Evolutionary conservation across 2,113 vertebrate genomes (phyloP), one percentile per base, ranked within the genome.

Genomic region (Lepus europaeus): DNA sequence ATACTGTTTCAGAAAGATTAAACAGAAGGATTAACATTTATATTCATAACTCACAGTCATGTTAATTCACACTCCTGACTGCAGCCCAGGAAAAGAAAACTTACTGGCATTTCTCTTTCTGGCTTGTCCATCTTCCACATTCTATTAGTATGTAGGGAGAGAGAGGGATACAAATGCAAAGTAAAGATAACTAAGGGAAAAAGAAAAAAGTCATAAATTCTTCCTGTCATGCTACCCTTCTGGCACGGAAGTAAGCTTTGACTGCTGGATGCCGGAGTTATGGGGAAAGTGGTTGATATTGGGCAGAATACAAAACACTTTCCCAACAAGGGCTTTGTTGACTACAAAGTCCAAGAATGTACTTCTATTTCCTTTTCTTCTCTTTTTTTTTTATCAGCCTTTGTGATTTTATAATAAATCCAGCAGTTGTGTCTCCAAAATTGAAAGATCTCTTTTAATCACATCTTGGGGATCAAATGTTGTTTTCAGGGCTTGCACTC

Each of bases 341-440:
- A 51, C 19, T 66, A 45, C 20, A 61, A 79, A 91, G 79, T 93
- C 16, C 16, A 93, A 83, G n/a, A 14, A 45, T 45, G 56, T 9
- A 83, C 5, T 84, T 93, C 20, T 79, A 25, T 70, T 87, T 88
- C n/a, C 39, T 45, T 45, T 45, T 45, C 39, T 45, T 45, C 39
- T 45, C 39, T n/a, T n/a, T 29, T 92, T 82, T 89, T 92, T 88
- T 61, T 89, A 68, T 68, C n/a, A 78, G 17, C 14, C 64, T 91
- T 85, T 91, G 56, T 64, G 29, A 82, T 68, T 89, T 92, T 86
- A 91, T 36, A 63, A 74, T 94, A 86, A 95, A 91, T 80, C 33
- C 70, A 83, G 23, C 64, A 70, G 2, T 95, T 31, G 59, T 79
- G 39, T 56, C 76, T 31, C 9, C 79, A 72, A 19, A 83, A 76